These are phyloP conservation scores for Cotesia chilonis DNA, from an alignment of 1,140 invertebrate genomes.

Conservation along the genomic window DNA sequence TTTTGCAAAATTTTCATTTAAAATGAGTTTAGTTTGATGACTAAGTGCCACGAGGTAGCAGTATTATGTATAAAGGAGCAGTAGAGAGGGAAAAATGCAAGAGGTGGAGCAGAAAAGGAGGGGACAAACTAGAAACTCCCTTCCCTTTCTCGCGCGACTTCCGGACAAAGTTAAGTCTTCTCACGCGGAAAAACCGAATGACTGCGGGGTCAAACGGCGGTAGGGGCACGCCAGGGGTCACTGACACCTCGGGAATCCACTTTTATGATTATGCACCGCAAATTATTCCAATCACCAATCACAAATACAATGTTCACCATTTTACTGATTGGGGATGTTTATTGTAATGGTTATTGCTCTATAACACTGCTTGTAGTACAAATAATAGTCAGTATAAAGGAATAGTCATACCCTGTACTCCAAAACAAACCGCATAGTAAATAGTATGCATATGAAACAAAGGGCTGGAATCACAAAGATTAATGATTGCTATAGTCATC, in stretches of 20 bases:
- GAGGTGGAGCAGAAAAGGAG: constrained; percentile 32
- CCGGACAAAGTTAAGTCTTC: constrained; percentile 56
- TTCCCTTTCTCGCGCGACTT: constrained; percentile 43
- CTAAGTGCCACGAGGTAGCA: constrained; percentile 24
- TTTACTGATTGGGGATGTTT: too few relatives aligned
- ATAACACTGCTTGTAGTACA: too few relatives aligned
- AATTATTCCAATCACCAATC: too few relatives aligned
- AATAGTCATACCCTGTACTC: too few relatives aligned
- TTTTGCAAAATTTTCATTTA: background rate
- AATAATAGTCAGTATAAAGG: too few relatives aligned
- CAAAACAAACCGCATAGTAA: too few relatives aligned
- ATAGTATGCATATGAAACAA: too few relatives aligned
- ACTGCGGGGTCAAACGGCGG: constrained; percentile 55
- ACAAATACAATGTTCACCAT: too few relatives aligned
- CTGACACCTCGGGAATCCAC: constrained; percentile 61
- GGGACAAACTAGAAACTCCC: constrained; percentile 31
- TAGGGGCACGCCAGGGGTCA: constrained; percentile 46
- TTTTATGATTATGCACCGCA: constrained; percentile 37
- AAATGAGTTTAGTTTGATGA: background rate
- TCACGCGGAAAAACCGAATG: constrained; percentile 61
- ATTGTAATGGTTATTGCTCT: too few relatives aligned
- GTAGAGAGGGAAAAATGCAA: constrained; percentile 33
- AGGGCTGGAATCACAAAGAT: too few relatives aligned
- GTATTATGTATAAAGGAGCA: background rate
- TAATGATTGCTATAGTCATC: too few relatives aligned